Base-by-base conservation (phyloP, 2,888 invertebrate species). In the Sphecodes monilicornis region DNA sequence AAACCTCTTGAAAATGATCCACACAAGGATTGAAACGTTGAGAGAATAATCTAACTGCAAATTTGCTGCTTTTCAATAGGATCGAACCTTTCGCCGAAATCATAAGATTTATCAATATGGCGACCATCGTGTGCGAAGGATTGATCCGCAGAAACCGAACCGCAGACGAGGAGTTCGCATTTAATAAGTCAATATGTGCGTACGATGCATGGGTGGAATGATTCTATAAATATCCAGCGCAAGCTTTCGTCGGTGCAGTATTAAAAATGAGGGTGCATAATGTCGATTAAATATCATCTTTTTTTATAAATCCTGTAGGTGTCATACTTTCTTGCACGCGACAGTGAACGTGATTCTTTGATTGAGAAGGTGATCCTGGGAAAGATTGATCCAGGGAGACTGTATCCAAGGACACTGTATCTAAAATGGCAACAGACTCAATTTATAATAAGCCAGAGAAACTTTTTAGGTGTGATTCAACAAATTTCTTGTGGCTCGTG, bases 251-350 rank as follows among this genome's bases (percentile, higher is more conserved):
- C 57, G 57, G 5, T 26, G 26, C 57, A 13, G 16, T 29, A 26
- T 60, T 60, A 29, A 60, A 60, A 60, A 60, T 16, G 57, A 16
- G 29, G 57, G 57, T 60, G 29, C 57, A 29, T 60, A 60, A 60
- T 29, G 57, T 60, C 57, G 57, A 60, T n/a, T 60, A 60, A 60
- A 60, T 60, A 60, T 29, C 57, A 60, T 60, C 29, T 60, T 26
- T 60, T 60, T 60, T 60, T 60, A 60, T 29, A 60, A 60, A 60
- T 16, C 16, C 26, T 13, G 57, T 60, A n/a, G 57, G 57, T 29
- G 57, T 57, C 26, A 6, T 11, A 4, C 54, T 26, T n/a, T 26
- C 54, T 13, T 57, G 26, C 26, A 57, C 57, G 57, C 57, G 57
- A 1, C 57, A 29, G 13, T 26, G 11, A 13, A 0, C 26, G 1